Base-by-base conservation (phyloP, 2,888 invertebrate species). In the Caenorhabditis doughertyi region DNA sequence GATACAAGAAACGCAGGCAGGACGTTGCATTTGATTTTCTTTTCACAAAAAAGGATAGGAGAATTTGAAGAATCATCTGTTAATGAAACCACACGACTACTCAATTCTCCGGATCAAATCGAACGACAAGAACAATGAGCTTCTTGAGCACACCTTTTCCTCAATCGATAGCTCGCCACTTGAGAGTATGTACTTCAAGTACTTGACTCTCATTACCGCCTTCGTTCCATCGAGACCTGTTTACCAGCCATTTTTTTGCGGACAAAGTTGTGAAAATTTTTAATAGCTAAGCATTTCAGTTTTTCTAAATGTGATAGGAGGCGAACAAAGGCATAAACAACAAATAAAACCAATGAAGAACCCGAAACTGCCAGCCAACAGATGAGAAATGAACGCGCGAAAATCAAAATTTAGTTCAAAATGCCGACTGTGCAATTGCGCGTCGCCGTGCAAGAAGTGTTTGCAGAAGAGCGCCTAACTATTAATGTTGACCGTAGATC, bases 141-240 rank as follows among this genome's bases (percentile, higher is more conserved):
- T 56, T 44, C 39, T 68, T 39, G 68, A 76, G 76, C 76, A 76
- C 76, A 76, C 56, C 25, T 44, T 55, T 32, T 44, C 16, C 29
- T 13, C 65, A 32, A 76, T 76, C 76, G 76, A 76, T 76, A 55
- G 42, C 62, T 73, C 65, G 67, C 58, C 67, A 68, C 76, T 76
- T 76, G 76, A 76, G 76, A 68, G 58, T 76, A 76, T 76, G 76
- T 76, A 68, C 76, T 68, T 76, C 67, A 76, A 76, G 76, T 68
- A 68, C 76, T 76, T 64, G 55, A 62, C 76, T 76, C 76, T 68
- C 68, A 76, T 76, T 76, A 76, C 76, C 76, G 58, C 76, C 51
- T 64, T 74, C 65, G 49, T 53, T 51, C 76, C 27, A 16, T 39
- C 53, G 53, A 74, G 55, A 67, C 65, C 74, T 74, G 67, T 74